These are phyloP conservation scores for Tadarida brasiliensis DNA, from an alignment of 2,797 vertebrate genomes.

Conservation along the genomic window DNA sequence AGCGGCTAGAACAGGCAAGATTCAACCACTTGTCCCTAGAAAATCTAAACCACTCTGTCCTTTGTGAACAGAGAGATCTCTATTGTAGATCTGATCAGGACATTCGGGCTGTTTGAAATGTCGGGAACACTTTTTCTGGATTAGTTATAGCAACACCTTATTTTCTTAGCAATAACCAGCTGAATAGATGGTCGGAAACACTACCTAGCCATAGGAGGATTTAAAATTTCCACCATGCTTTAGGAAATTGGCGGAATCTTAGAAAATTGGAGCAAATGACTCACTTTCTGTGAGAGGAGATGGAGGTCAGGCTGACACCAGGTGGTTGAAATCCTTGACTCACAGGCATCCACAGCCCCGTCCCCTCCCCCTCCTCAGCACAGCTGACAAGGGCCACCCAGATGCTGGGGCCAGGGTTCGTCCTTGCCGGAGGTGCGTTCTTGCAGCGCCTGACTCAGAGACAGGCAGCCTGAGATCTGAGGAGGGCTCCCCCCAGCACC, in stretches of 20 bases:
- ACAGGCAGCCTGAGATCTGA: neutral
- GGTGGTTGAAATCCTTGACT: neutral
- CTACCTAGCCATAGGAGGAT: neutral
- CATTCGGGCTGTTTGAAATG: neutral
- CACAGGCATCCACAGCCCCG: fast-evolving
- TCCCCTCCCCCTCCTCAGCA: fast-evolving
- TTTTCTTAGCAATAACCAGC: neutral
- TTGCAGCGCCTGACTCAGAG: fast-evolving
- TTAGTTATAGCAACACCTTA: neutral
- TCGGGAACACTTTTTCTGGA: neutral
- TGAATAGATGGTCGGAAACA: neutral
- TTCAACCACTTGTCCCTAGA: fast-evolving
- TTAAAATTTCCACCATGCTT: neutral
- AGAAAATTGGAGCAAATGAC: neutral
- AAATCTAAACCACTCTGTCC: neutral
- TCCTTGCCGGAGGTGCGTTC: neutral
- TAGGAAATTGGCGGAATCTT: neutral
- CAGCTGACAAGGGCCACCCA: neutral
- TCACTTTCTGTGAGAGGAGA: neutral
- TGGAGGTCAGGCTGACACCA: neutral
- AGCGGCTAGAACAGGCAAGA: neutral
- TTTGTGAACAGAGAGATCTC: fast-evolving
- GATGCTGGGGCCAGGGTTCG: fast-evolving
- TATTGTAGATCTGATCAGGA: fast-evolving
- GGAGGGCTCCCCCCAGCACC: neutral